phyloP scores from a whole-genome alignment of 2,888 invertebrate species.

The Allolobophora icterica region DNA sequence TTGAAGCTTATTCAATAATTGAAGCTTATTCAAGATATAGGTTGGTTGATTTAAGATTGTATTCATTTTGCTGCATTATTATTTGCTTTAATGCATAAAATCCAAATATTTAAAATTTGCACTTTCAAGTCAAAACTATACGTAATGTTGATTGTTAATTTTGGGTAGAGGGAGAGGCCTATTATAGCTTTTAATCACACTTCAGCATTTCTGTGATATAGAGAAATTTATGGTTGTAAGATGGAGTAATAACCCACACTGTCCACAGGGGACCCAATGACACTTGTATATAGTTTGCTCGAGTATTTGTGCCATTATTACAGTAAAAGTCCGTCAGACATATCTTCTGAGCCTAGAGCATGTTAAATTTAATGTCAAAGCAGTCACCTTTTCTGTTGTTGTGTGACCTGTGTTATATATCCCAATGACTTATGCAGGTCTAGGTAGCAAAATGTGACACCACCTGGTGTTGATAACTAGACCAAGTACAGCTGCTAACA shows the following conservation, averaged over 20 bases:
- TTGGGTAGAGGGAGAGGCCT: background rate
- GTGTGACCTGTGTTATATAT: background rate
- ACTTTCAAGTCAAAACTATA: too few relatives aligned
- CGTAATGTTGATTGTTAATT: too few relatives aligned
- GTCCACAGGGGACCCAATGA: background rate
- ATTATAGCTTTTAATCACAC: background rate
- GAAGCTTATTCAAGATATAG: too few relatives aligned
- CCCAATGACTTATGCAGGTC: background rate
- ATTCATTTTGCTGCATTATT: too few relatives aligned
- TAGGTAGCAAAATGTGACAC: background rate
- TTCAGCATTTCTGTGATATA: slow-evolving; percentile 7
- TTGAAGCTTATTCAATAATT: too few relatives aligned
- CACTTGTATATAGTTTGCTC: background rate
- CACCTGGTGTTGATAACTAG: background rate
- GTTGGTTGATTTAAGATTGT: too few relatives aligned
- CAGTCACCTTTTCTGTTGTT: background rate
- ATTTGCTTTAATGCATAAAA: too few relatives aligned
- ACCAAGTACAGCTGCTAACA: background rate
- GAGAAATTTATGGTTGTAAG: background rate
- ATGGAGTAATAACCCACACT: background rate
- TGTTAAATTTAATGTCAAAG: background rate
- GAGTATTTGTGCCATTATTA: background rate
- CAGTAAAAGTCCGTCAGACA: background rate
- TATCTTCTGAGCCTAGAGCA: background rate
- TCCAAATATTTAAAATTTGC: too few relatives aligned